These are phyloP conservation scores for Peromyscus californicus DNA, from an alignment of 2,113 vertebrate species.

Conservation along the genomic window DNA sequence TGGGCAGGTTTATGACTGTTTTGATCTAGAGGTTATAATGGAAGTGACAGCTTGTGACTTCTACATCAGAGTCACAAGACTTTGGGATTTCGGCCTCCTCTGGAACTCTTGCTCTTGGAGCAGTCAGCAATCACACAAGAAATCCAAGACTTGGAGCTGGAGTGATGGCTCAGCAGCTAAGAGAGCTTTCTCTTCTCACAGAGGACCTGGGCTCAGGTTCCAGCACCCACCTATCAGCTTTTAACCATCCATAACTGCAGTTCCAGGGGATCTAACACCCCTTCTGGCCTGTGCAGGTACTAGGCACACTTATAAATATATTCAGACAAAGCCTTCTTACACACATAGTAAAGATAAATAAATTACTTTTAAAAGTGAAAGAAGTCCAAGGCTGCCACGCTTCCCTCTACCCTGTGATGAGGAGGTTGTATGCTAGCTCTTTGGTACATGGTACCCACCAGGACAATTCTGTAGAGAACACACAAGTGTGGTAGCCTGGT, in stretches of 20 bases:
- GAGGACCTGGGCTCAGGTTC: neutral
- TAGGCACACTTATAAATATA: neutral
- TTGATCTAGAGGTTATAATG: neutral
- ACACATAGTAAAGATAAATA: neutral
- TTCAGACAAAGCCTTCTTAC: neutral
- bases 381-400: neutral
- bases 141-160: neutral
- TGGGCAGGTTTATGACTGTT: neutral
- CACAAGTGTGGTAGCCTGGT: neutral
- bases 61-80: neutral
- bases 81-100: neutral
- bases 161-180: neutral
- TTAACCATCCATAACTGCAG: neutral
- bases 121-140: neutral
- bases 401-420: neutral
- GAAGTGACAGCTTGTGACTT: neutral
- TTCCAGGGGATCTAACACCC: neutral
- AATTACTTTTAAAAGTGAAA: neutral
- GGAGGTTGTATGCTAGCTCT: accelerated
- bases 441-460: accelerated
- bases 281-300: neutral
- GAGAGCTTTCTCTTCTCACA: neutral
- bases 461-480: neutral
- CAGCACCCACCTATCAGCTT: neutral
- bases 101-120: neutral